These are phyloP conservation scores for Aphidius ervi DNA, from an alignment of 1,140 invertebrate genomes.

Conservation along the genomic window DNA sequence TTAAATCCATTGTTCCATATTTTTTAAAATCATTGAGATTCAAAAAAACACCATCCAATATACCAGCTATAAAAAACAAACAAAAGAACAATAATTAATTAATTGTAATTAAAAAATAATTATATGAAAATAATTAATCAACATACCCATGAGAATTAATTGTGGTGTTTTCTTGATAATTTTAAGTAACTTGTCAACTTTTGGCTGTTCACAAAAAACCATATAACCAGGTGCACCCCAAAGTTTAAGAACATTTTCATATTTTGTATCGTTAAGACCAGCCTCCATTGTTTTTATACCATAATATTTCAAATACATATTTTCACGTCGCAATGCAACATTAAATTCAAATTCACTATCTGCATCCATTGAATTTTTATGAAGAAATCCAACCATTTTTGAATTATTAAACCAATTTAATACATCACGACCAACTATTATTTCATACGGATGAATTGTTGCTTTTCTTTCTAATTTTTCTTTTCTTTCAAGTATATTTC, in stretches of 20 bases:
- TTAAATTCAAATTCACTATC: constrained; percentile 60
- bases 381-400: constrained; percentile 65
- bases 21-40: constrained; percentile 62
- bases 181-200: constrained; percentile 56
- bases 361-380: constrained; percentile 62
- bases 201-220: constrained; percentile 62
- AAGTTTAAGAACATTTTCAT: constrained; percentile 57
- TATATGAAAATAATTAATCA: constrained; percentile 3
- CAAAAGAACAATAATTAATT: constrained; percentile 17
- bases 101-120: constrained; percentile 14
- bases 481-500: constrained; percentile 16
- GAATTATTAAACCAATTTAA: constrained; percentile 66
- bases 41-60: constrained; percentile 63
- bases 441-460: constrained; percentile 63
- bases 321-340: constrained; percentile 57
- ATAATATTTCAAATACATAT: constrained; percentile 65
- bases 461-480: constrained; percentile 20
- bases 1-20: constrained; percentile 61
- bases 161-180: constrained; percentile 61
- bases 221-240: constrained; percentile 58
- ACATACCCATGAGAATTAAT: constrained; percentile 61
- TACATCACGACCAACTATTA: constrained; percentile 65
- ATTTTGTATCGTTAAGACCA: constrained; percentile 60
- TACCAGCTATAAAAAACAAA: constrained; percentile 56
- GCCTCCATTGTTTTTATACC: constrained; percentile 56